Conservation (phyloP, 2,888 invertebrate genomes). For the Vandiemenella viatica region DNA sequence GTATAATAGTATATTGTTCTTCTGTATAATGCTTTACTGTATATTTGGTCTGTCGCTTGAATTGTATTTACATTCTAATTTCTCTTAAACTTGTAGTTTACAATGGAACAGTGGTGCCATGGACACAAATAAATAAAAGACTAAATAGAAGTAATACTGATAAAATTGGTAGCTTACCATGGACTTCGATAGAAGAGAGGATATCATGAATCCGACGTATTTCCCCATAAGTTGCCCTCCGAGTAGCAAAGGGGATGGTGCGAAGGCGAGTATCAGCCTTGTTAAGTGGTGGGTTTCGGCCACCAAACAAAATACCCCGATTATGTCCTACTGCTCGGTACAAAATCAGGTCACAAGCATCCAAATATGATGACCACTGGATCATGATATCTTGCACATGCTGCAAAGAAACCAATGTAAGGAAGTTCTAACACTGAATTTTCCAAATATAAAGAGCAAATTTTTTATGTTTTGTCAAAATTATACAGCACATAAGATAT, state of each 20-base stretch:
- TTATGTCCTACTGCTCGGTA: conserved; percentile 61
- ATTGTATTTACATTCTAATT: too few relatives aligned
- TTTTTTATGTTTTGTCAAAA: background rate
- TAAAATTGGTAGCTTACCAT: conserved; percentile 49
- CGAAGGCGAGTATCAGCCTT: conserved; percentile 46
- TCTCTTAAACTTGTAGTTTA: too few relatives aligned
- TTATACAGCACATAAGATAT: too few relatives aligned
- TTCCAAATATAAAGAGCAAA: background rate
- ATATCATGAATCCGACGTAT: conserved; percentile 56
- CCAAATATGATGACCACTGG: conserved; percentile 50
- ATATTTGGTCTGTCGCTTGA: too few relatives aligned
- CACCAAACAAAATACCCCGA: conserved; percentile 55
- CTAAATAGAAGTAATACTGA: too few relatives aligned
- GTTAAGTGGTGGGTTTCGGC: conserved; percentile 51
- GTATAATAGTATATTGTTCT: too few relatives aligned
- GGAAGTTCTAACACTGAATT: background rate
- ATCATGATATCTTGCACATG: conserved; percentile 57
- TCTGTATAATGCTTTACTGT: too few relatives aligned
- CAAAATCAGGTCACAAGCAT: conserved; percentile 52
- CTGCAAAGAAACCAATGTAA: conserved; percentile 35
- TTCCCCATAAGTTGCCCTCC: conserved; percentile 67
- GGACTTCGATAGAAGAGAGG: conserved; percentile 47
- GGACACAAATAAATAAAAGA: too few relatives aligned
- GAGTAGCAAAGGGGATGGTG: conserved; percentile 65
- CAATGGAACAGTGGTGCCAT: too few relatives aligned